Base-by-base conservation (phyloP, 2,797 vertebrate species). In the Lagocephalus sceleratus region DNA sequence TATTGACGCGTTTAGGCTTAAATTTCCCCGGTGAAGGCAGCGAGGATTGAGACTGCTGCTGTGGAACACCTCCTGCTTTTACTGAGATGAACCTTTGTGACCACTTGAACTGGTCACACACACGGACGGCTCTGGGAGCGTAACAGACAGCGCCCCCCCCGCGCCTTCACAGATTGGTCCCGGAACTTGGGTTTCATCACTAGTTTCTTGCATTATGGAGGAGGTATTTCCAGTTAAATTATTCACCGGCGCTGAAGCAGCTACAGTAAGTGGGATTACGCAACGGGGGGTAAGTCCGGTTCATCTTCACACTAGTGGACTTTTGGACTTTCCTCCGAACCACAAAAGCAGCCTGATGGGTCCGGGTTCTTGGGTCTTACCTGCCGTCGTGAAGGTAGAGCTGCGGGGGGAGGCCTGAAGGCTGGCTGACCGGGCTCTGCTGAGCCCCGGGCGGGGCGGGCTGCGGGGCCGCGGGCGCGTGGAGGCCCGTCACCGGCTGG, bases 351-450 rank as follows among this genome's bases (percentile, higher is more conserved):
- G 39, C 5, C 16, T n/a, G 2, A 8, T 5, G 1, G 1, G 26
- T 11, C 8, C 8, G 26, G 26, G 12, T 11, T 32, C 29, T 32
- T 32, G 29, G 29, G 32, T 35, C 14, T 88, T 91, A 98, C 97
- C 97, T 97, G 79, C 94, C 96, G 55, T 99, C 96, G 0, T 98
- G 97, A 64, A 98, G 95, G 88, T 98, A 97, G 20, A 94, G 89
- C 66, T 97, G 96, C 16, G 95, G 93, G 26, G 93, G 93, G 9
- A 87, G 91, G n/a, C 93, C 94, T 0, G 92, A 76, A 0, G 92
- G 89, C 51, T 97, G 95, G 48, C 82, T 14, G 29, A 92, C 76
- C 0, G 94, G 97, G 65, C 87, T 90, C 54, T 87, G 88, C 49
- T 88, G 85, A 52, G 71, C 63, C 43, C 82, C 84, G 14, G 83